These are phyloP conservation scores for Serranus cabrilla DNA, from an alignment of 2,797 vertebrate species.

Conservation along the genomic window DNA sequence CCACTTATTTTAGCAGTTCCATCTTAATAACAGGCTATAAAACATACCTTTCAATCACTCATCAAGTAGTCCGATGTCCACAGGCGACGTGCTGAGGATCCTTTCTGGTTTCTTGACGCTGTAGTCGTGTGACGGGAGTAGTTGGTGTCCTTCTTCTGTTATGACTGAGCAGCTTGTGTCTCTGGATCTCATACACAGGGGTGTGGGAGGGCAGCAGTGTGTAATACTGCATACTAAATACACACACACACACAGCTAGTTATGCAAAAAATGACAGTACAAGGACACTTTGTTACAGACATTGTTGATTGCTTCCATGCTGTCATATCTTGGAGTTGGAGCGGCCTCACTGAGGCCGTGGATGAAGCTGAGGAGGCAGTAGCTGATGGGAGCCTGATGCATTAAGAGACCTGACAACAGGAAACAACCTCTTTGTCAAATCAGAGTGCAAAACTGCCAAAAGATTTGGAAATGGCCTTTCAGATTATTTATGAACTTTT, in stretches of 20 bases:
- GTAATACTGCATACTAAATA: conserved; percentile 70
- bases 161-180: conserved; percentile 71
- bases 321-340: conserved; percentile 22
- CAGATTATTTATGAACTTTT: neutral
- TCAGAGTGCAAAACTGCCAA: neutral
- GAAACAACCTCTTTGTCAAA: neutral
- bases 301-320: conserved; percentile 29
- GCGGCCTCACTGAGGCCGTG: conserved; percentile 10
- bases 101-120: conserved; percentile 17
- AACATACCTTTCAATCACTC: conserved; percentile 55
- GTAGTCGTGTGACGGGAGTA: conserved; percentile 21
- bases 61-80: conserved; percentile 14
- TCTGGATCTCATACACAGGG: conserved; percentile 52
- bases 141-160: conserved; percentile 47
- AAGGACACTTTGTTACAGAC: conserved; percentile 70
- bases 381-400: neutral
- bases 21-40: neutral
- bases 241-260: conserved; percentile 41
- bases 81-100: neutral
- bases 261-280: conserved; percentile 64
- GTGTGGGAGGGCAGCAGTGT: conserved; percentile 73
- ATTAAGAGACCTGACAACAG: neutral
- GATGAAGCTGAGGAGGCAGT: conserved; percentile 7
- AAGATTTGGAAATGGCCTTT: too few relatives aligned
- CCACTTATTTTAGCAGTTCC: neutral